Percentiles rank a stretch among this genome's conserved stretches.
Conservation (phyloP, 1,140 invertebrate genomes). For the Orchestia grillus region DNA sequence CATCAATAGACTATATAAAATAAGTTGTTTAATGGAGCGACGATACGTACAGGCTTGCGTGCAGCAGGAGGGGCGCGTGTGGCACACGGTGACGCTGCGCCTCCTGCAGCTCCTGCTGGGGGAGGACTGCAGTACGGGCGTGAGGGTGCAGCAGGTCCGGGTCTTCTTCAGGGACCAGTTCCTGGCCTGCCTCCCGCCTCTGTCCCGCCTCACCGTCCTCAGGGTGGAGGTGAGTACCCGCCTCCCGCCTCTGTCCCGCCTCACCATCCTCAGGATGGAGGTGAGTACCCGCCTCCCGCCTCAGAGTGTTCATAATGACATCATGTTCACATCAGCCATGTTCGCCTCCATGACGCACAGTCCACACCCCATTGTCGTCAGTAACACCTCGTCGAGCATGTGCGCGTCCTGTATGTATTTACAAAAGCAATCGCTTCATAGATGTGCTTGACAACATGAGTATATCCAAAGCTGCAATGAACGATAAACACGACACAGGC, state of each 20-base stretch:
- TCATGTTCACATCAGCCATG: background rate
- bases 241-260: background rate
- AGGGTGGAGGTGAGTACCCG: slow-evolving; percentile 1
- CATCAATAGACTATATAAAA: background rate
- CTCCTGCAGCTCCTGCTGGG: slow-evolving; percentile 25
- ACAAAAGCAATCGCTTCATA: too few species aligned
- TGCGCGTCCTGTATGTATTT: too few species aligned
- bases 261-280: slow-evolving; percentile 11
- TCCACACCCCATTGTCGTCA: background rate
- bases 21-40: background rate
- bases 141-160: slow-evolving; percentile 1
- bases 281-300: background rate
- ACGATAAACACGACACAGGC: too few species aligned
- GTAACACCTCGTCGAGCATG: too few species aligned
- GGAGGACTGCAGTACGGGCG: background rate
- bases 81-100: slow-evolving; percentile 27
- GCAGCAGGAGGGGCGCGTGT: background rate
- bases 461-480: too few species aligned
- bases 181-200: slow-evolving; percentile 10
- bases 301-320: background rate
- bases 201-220: slow-evolving; percentile 21
- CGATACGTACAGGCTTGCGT: background rate
- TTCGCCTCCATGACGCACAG: background rate
- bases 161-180: slow-evolving; percentile 39
- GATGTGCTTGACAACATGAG: too few species aligned